These are phyloP conservation scores for Phocides pigmalion DNA, from an alignment of 1,140 invertebrate species.

Conservation along the genomic window DNA sequence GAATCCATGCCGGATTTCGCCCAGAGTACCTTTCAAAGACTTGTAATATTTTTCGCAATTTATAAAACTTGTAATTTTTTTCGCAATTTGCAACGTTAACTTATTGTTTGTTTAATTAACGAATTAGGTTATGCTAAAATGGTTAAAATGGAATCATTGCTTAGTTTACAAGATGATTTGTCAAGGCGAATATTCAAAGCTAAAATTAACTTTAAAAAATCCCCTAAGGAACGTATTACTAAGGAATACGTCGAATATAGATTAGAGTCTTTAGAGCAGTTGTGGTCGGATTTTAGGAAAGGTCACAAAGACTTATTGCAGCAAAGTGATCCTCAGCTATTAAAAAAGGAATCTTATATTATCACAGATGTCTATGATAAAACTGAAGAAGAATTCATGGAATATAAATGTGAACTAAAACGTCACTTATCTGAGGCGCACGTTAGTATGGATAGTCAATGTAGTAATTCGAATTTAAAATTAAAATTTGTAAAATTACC, in stretches of 20 bases:
- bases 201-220: conserved; percentile 15
- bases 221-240: conserved; percentile 12
- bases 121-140: not conserved
- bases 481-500: conserved; percentile 30
- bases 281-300: conserved; percentile 14
- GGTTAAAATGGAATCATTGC: conserved; percentile 11
- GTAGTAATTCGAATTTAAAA: conserved; percentile 11
- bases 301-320: conserved; percentile 14
- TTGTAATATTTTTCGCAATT: conserved; percentile 8
- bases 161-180: conserved; percentile 19
- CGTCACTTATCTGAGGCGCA: not conserved
- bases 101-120: not conserved
- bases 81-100: not conserved
- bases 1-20: conserved; percentile 14
- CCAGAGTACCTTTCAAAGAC: conserved; percentile 5
- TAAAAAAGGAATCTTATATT: conserved; percentile 18
- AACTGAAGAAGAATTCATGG: conserved; percentile 22
- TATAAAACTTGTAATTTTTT: conserved; percentile 9
- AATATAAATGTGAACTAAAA: conserved; percentile 24
- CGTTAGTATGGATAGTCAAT: not conserved
- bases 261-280: conserved; percentile 15
- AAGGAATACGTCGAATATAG: conserved; percentile 4
- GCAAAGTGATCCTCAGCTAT: conserved; percentile 2
- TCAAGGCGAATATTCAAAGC: conserved; percentile 14
- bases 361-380: conserved; percentile 3